These are phyloP conservation scores for Periparus ater DNA, from an alignment of 2,797 vertebrate genomes.

Conservation along the genomic window DNA sequence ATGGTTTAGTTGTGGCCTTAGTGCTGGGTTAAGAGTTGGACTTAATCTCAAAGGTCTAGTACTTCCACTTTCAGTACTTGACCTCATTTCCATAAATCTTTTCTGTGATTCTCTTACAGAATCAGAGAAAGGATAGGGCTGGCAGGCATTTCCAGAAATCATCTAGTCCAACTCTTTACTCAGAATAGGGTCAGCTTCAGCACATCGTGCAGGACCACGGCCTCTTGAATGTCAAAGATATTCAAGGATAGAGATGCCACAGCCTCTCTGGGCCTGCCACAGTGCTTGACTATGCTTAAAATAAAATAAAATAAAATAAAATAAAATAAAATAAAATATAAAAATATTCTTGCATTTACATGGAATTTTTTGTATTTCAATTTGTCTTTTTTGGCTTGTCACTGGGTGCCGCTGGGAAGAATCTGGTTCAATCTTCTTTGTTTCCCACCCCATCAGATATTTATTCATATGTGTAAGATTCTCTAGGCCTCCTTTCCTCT, in stretches of 20 bases:
- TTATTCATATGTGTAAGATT: neutral
- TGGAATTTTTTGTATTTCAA: neutral
- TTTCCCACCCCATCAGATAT: neutral
- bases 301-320: neutral
- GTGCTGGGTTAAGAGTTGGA: neutral
- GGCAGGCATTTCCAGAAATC: neutral
- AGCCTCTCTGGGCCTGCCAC: neutral
- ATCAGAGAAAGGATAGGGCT: neutral
- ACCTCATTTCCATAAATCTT: neutral
- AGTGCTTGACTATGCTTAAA: neutral
- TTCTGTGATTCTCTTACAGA: neutral
- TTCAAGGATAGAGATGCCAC: neutral
- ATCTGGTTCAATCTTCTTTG: neutral
- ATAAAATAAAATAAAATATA: neutral
- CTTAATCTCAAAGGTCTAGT: neutral
- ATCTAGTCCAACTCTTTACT: neutral
- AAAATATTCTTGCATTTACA: neutral
- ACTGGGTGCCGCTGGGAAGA: neutral
- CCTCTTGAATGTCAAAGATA: neutral
- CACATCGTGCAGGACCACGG: fast-evolving
- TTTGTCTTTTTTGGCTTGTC: neutral
- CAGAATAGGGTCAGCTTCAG: neutral
- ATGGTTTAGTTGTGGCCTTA: neutral
- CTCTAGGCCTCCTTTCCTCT: neutral
- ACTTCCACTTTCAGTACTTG: neutral